Evolutionary conservation across 2,797 vertebrate genomes (phyloP).

Genomic region (Crenuchus spilurus): DNA sequence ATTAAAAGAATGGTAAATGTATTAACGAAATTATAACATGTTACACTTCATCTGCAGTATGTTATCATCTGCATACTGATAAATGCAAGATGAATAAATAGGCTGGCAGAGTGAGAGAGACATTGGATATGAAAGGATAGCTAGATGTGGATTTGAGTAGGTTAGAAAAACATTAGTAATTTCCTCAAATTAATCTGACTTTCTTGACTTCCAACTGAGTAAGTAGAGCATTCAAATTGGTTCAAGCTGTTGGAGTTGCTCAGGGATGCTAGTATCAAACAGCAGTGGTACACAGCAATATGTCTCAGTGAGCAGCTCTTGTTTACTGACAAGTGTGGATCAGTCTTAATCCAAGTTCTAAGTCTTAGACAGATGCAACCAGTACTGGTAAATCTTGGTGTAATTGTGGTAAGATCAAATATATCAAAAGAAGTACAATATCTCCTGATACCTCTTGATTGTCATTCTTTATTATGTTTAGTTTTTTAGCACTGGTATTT

Average conservation of each 20-base stretch:
- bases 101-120: neutral
- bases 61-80: neutral
- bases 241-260: neutral
- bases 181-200: neutral
- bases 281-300: neutral
- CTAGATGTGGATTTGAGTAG: neutral
- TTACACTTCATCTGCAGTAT: neutral
- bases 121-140: neutral
- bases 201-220: neutral
- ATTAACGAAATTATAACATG: neutral
- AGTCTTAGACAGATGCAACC: neutral
- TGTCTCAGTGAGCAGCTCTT: neutral
- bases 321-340: neutral
- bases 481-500: too few relatives aligned
- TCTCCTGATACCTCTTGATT: too few relatives aligned
- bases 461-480: too few relatives aligned
- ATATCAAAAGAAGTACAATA: neutral
- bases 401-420: neutral
- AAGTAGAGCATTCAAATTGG: neutral
- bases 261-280: neutral
- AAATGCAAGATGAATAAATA: neutral
- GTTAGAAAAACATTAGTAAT: neutral
- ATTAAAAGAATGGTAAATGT: slow-evolving; percentile 20
- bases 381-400: neutral
- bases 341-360: neutral